Percentiles rank a stretch among this genome's conserved stretches.
Conservation (phyloP, 2,888 invertebrate species). For the Cheilosia soror region DNA sequence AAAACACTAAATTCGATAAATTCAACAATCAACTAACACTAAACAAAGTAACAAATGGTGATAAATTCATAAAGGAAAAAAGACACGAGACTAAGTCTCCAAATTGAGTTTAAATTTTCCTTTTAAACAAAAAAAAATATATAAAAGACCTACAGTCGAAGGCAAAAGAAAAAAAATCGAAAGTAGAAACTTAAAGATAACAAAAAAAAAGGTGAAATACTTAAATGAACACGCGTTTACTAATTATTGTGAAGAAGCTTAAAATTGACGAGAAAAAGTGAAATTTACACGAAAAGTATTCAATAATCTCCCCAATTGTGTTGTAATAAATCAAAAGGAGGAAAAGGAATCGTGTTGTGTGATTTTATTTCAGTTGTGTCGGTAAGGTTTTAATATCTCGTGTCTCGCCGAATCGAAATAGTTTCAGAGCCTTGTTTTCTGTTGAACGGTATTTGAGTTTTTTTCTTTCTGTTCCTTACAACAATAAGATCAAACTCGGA, state of each 20-base stretch:
- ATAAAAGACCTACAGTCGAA: background rate
- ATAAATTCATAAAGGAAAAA: constrained; percentile 14
- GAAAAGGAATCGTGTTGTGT: background rate
- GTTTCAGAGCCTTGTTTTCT: background rate
- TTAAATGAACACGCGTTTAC: constrained; percentile 32
- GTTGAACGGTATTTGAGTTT: background rate
- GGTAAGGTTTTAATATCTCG: constrained; percentile 31
- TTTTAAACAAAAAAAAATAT: constrained; percentile 4
- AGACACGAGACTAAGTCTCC: constrained; percentile 30
- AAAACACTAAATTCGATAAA: constrained; percentile 31
- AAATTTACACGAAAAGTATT: background rate
- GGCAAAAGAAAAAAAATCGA: constrained; percentile 20
- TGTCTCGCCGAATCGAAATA: background rate
- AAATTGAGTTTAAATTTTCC: constrained; percentile 32
- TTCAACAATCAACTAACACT: constrained; percentile 18
- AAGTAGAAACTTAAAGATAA: constrained; percentile 34
- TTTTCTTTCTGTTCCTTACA: background rate
- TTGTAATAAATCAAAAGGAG: background rate
- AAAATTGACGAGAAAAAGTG: constrained; percentile 14
- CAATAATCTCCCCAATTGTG: background rate
- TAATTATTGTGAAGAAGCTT: constrained; percentile 3
- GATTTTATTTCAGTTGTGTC: constrained; percentile 12
- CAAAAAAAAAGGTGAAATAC: constrained; percentile 13
- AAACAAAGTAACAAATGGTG: constrained; percentile 42
- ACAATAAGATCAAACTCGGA: background rate